Evolutionary conservation across 2,888 invertebrate species (phyloP), one percentile per base, ranked within the genome.

Genomic region (Autographa gamma): DNA sequence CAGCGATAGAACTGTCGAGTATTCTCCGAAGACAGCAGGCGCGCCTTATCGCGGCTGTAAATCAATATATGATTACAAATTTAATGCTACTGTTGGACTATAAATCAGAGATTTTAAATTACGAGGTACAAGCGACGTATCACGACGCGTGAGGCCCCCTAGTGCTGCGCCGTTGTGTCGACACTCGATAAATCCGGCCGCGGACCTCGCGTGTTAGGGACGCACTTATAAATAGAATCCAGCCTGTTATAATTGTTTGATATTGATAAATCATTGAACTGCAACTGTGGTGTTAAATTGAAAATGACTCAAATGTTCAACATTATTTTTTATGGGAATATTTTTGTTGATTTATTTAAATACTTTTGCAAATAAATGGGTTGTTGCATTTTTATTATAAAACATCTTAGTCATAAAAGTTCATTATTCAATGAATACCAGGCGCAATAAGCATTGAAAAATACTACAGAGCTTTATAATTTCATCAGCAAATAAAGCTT

Each of bases 11-110:
- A 86, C 86, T 80, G 85, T 79, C 81, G 72, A 82, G 82, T 82
- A 86, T 95, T 95, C 95, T 87, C 83, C 88, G 95, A 94, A 95
- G 91, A 89, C 93, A 89, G 91, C 92, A 86, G 91, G 92, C 88
- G 91, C 91, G 87, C 92, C 93, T 94, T 95, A 95, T 95, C 95
- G 93, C 81, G 74, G 91, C 91, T 93, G 94, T 95, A 95, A 95
- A 95, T 95, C 95, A 95, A 95, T 95, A 95, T 95, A 94, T 95
- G 95, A 95, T 95, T 95, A 95, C 95, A 95, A 95, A 95, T 95
- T 95, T 95, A 95, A 95, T 95, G 95, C 95, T 95, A 95, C 95
- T 93, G 95, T 95, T 95, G 93, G 89, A 89, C 92, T 92, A 94
- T 95, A 95, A 95, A 95, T 95, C 95, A 94, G 92, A 85, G 88